phyloP scores from a whole-genome alignment of 1,140 invertebrate species.

The Eumaeus atala region DNA sequence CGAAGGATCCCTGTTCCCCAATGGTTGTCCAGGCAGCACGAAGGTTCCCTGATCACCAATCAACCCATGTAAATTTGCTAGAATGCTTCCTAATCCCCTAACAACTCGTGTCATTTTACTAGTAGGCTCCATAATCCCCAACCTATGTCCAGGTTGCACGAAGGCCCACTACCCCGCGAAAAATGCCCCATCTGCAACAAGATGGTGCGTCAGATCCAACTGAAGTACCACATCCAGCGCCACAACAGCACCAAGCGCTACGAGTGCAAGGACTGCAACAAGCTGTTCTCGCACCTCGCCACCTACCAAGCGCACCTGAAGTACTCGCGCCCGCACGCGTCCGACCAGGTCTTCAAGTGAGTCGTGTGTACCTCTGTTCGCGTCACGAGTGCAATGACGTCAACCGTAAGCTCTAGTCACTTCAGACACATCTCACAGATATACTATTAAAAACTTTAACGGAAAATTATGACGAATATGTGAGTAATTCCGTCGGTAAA shows the following conservation, averaged over 20 bases:
- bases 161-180: slow-evolving; percentile 44
- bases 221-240: slow-evolving; percentile 53
- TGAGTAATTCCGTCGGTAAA: no score
- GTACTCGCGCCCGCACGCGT: slow-evolving; percentile 49
- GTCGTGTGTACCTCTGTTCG: slow-evolving; percentile 17
- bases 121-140: no score
- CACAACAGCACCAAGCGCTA: slow-evolving; percentile 42
- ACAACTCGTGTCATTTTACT: no score
- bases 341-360: slow-evolving; percentile 52
- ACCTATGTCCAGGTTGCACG: slow-evolving; percentile 37
- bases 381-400: neutral
- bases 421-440: no score
- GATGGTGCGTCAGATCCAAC: slow-evolving; percentile 47
- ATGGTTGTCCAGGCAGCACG: no score
- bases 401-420: no score
- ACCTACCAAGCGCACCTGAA: slow-evolving; percentile 59
- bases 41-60: no score
- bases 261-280: slow-evolving; percentile 49
- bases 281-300: slow-evolving; percentile 47
- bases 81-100: no score
- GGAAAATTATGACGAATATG: no score
- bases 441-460: no score
- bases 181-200: slow-evolving; percentile 56
- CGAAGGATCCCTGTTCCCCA: neutral
- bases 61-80: no score